Percentiles rank a stretch among this genome's conserved stretches.
Evolutionary conservation across 1,140 invertebrate species (phyloP).

Genomic region (Drosophila sulfurigaster): DNA sequence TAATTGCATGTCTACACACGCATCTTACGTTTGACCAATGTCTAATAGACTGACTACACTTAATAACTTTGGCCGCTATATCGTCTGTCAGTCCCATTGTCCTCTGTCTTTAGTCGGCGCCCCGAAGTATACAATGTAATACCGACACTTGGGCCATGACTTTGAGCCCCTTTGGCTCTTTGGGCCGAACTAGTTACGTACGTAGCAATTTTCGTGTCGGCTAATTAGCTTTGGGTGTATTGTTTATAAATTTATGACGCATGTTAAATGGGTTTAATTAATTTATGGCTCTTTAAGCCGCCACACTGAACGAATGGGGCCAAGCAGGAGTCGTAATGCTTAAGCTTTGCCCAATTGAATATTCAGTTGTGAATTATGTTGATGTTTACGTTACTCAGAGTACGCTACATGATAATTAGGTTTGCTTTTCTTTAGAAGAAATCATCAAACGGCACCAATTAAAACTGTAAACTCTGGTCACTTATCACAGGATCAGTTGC

Average conservation of each 20-base stretch:
- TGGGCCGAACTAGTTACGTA: conserved; percentile 46
- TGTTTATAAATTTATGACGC: conserved; percentile 82
- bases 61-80: neutral
- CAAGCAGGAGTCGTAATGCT: conserved; percentile 44
- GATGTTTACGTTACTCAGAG: conserved; percentile 55
- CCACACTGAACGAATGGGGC: conserved; percentile 28
- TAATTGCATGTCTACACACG: too few species aligned
- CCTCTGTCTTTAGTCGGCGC: neutral
- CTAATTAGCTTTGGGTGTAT: conserved; percentile 81
- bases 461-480: conserved; percentile 62
- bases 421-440: conserved; percentile 27
- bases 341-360: conserved; percentile 72
- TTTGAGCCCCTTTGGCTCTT: conserved; percentile 9
- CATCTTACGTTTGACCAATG: too few species aligned
- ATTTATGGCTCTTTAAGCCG: conserved; percentile 75
- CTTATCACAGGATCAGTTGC: conserved; percentile 60
- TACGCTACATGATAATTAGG: conserved; percentile 68
- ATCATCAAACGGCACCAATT: conserved; percentile 51
- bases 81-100: conserved; percentile 28
- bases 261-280: conserved; percentile 83
- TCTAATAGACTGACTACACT: neutral
- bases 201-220: conserved; percentile 77
- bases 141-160: conserved; percentile 53
- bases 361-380: conserved; percentile 74
- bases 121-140: conserved; percentile 53